phyloP scores from a whole-genome alignment of 2,113 vertebrate genomes.

The Gila orcuttii region DNA sequence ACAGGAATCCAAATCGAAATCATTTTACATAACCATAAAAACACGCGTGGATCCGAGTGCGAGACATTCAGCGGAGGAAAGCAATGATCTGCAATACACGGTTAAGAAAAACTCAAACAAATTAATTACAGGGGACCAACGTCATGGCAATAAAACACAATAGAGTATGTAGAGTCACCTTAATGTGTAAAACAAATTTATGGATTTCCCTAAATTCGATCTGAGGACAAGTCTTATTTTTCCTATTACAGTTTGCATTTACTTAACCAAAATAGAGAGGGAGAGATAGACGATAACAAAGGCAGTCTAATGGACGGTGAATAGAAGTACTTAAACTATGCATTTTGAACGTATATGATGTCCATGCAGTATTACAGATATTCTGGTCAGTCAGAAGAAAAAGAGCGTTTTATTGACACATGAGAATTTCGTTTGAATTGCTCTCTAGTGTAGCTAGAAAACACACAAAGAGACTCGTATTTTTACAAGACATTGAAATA shows the following conservation, averaged over 20 bases:
- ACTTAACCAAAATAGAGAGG: constrained; percentile 1
- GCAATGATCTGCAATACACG: background rate
- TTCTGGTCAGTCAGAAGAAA: constrained; percentile 32
- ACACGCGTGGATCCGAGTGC: background rate
- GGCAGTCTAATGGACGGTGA: constrained; percentile 29
- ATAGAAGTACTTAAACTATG: constrained; percentile 76
- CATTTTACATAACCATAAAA: background rate
- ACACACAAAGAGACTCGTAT: constrained; percentile 15
- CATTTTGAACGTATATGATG: constrained; percentile 77
- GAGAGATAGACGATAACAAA: background rate
- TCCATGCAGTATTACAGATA: constrained; percentile 61
- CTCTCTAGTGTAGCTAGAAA: background rate
- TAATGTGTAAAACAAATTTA: background rate
- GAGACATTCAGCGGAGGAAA: background rate
- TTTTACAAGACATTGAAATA: constrained; percentile 9
- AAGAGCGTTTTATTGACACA: background rate
- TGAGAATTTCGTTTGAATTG: constrained; percentile 9
- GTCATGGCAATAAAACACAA: constrained; percentile 12
- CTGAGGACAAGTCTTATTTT: background rate
- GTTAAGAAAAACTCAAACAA: background rate
- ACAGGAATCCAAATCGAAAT: background rate
- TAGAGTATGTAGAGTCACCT: background rate
- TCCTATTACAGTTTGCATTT: background rate
- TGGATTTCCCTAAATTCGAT: background rate
- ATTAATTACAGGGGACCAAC: background rate